Evolutionary conservation across 2,888 invertebrate genomes (phyloP).

Genomic region (Dromius quadrimaculatus): DNA sequence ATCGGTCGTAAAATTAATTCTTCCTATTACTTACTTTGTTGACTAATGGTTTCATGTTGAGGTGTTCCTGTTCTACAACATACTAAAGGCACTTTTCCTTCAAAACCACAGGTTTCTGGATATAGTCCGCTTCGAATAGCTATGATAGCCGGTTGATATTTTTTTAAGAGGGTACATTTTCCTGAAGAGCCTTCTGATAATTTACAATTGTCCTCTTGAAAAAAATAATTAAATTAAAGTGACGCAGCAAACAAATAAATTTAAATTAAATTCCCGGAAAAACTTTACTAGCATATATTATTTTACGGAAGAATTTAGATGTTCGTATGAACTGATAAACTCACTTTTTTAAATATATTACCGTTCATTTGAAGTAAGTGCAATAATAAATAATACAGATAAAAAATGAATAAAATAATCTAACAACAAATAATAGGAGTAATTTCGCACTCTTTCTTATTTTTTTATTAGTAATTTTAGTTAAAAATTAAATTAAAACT

Average conservation of each 20-base stretch:
- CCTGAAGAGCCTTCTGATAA: not conserved
- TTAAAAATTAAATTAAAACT: no score
- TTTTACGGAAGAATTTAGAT: no score
- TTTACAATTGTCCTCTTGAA: slow-evolving; percentile 22
- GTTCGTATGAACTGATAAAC: no score
- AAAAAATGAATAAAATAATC: no score
- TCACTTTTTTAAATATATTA: no score
- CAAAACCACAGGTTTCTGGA: slow-evolving; percentile 11
- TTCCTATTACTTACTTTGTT: slow-evolving; percentile 41
- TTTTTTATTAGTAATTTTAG: no score
- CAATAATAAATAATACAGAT: no score
- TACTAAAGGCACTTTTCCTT: slow-evolving; percentile 13
- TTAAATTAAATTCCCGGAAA: not conserved
- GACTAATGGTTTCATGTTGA: slow-evolving; percentile 8
- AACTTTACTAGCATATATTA: not conserved
- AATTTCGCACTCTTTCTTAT: no score
- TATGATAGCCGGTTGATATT: slow-evolving; percentile 12
- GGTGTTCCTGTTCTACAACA: slow-evolving; percentile 12
- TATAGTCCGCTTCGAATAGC: not conserved
- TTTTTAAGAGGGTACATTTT: slow-evolving; percentile 10
- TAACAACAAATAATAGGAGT: no score
- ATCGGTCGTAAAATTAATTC: no score
- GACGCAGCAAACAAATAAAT: not conserved
- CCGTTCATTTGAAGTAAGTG: no score
- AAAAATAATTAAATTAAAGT: not conserved